A percentile compares a stretch with the other conserved stretches of the same genome.
These are phyloP conservation scores for Xestia rhomboidea DNA, from an alignment of 2,888 invertebrate genomes.

Conservation along the genomic window DNA sequence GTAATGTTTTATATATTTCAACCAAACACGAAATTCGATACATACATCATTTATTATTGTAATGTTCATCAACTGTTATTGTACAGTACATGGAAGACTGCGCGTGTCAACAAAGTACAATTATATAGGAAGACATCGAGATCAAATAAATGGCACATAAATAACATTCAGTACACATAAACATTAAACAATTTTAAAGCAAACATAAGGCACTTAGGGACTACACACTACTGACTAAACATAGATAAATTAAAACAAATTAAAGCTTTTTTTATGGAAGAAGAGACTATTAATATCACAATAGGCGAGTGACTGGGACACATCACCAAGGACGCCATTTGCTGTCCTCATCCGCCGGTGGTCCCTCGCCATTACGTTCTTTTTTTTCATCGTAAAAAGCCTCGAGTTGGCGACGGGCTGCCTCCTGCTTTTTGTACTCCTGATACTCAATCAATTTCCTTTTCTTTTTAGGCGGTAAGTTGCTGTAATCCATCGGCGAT, in stretches of 20 bases:
- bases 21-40: constrained; percentile 43
- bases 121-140: constrained; percentile 85
- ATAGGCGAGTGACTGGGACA: constrained; percentile 66
- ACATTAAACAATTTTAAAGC: constrained; percentile 55
- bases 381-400: constrained; percentile 85
- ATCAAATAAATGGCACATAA: constrained; percentile 86
- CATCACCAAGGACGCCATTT: constrained; percentile 88
- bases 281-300: constrained; percentile 89
- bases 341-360: constrained; percentile 82
- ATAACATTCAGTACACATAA: constrained; percentile 61
- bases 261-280: constrained; percentile 90
- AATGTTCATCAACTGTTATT: constrained; percentile 49
- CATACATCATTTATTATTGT: constrained; percentile 57
- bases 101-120: constrained; percentile 58
- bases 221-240: constrained; percentile 62
- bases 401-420: constrained; percentile 84
- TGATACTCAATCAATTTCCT: constrained; percentile 90
- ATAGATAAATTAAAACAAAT: constrained; percentile 85
- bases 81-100: constrained; percentile 63
- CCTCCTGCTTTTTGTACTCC: constrained; percentile 89
- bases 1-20: too few species aligned
- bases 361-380: constrained; percentile 75
- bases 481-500: constrained; percentile 89
- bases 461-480: constrained; percentile 89
- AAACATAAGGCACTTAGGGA: constrained; percentile 65